phyloP scores from a whole-genome alignment of 2,888 invertebrate genomes.

The Nymphalis polychloros region DNA sequence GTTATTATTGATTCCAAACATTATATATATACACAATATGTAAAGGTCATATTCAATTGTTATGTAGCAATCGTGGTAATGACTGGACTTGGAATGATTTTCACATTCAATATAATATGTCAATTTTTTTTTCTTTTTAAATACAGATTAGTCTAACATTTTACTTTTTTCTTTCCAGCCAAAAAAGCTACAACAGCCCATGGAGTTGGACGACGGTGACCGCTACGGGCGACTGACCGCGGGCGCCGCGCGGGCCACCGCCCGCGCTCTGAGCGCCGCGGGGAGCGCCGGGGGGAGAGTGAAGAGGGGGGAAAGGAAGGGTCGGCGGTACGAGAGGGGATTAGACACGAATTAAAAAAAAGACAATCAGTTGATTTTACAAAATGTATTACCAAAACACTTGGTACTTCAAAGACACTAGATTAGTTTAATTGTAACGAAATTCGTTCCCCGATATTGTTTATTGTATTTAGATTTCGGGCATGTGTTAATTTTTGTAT shows the following conservation, averaged over 20 bases:
- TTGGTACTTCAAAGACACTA: slow-evolving; percentile 32
- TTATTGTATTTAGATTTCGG: slow-evolving; percentile 27
- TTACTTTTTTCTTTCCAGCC: slow-evolving; percentile 68
- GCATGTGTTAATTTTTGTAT: slow-evolving; percentile 22
- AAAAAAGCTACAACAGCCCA: slow-evolving; percentile 83
- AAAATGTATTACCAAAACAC: slow-evolving; percentile 23
- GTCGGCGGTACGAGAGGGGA: slow-evolving; percentile 5
- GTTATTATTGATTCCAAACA: too few relatives aligned
- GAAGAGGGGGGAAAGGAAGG: slow-evolving; percentile 16
- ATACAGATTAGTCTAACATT: slow-evolving; percentile 21
- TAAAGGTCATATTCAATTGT: too few relatives aligned
- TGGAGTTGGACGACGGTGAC: slow-evolving; percentile 85
- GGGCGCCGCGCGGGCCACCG: slow-evolving; percentile 79
- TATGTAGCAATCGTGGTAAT: too few relatives aligned
- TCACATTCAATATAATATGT: too few relatives aligned
- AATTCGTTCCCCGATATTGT: slow-evolving; percentile 29
- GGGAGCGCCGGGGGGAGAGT: slow-evolving; percentile 28
- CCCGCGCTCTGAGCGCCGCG: slow-evolving; percentile 62
- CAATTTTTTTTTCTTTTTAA: background rate
- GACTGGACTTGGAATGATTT: too few relatives aligned
- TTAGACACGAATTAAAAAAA: slow-evolving; percentile 20
- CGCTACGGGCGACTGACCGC: slow-evolving; percentile 84
- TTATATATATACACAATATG: too few relatives aligned
- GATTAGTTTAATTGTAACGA: slow-evolving; percentile 20
- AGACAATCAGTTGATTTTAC: slow-evolving; percentile 24